These are phyloP conservation scores for Climacteris rufus DNA, from an alignment of 2,113 vertebrate species.

Conservation along the genomic window DNA sequence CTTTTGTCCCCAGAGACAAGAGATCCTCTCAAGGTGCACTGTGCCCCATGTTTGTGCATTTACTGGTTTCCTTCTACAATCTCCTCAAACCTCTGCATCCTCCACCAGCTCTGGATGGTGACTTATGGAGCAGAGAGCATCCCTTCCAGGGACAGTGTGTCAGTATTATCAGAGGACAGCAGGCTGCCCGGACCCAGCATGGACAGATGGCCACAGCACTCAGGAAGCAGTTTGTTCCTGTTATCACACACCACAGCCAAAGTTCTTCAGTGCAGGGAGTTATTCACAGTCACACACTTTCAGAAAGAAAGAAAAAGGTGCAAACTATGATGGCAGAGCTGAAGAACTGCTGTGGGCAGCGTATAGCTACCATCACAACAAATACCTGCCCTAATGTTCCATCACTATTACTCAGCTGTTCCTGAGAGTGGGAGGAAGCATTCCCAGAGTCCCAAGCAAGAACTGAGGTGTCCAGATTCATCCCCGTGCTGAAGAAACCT, in stretches of 20 bases:
- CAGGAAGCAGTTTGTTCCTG: neutral
- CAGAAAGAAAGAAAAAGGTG: neutral
- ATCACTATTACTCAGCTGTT: neutral
- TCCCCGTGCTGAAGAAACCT: neutral
- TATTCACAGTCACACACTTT: neutral
- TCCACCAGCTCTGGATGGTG: neutral
- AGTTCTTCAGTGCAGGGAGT: neutral
- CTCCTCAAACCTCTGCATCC: neutral
- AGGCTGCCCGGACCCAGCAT: neutral
- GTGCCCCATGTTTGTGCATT: fast-evolving
- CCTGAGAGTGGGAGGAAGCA: neutral
- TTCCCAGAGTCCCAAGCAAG: neutral
- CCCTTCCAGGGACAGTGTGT: neutral
- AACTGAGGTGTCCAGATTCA: neutral
- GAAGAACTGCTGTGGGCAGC: neutral
- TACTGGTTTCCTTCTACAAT: neutral
- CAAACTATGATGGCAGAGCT: neutral
- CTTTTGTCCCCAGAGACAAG: neutral
- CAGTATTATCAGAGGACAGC: neutral
- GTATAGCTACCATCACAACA: neutral
- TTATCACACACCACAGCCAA: neutral
- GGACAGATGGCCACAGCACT: neutral
- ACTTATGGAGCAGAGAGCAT: neutral
- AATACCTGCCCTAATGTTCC: neutral
- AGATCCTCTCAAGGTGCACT: neutral